These are phyloP conservation scores for Vicugna pacos DNA, from an alignment of 2,113 vertebrate species.

Conservation along the genomic window DNA sequence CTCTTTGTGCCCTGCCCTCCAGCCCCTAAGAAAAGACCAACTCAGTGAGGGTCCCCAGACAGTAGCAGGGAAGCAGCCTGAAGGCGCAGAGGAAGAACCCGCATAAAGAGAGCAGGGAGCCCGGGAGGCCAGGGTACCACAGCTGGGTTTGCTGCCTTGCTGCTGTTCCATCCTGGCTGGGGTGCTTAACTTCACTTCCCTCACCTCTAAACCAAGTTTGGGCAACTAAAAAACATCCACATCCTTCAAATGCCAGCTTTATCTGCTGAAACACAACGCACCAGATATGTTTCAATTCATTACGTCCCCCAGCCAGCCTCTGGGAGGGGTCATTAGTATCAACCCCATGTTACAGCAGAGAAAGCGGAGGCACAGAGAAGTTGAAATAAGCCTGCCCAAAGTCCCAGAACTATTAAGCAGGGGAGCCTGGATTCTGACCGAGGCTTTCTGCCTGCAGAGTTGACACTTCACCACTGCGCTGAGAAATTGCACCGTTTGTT, in stretches of 20 bases:
- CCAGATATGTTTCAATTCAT: neutral
- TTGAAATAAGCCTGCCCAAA: neutral
- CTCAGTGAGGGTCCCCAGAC: neutral
- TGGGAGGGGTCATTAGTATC: neutral
- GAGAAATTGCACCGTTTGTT: neutral
- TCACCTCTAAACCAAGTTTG: neutral
- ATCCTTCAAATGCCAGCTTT: neutral
- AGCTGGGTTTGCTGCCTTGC: neutral
- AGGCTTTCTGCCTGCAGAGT: neutral
- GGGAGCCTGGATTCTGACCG: neutral
- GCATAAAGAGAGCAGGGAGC: neutral
- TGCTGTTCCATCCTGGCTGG: neutral
- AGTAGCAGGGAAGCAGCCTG: neutral
- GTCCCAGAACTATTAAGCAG: neutral
- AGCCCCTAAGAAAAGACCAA: neutral
- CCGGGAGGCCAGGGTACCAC: neutral
- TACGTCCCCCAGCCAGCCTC: neutral
- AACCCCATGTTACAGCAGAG: neutral
- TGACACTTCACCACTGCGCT: neutral
- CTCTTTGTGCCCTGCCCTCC: neutral
- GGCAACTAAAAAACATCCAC: neutral
- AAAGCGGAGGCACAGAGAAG: slow-evolving; percentile 13
- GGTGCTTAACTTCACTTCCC: neutral
- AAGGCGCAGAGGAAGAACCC: too few relatives aligned
- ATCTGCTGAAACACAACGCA: neutral